Evolutionary conservation across 2,888 invertebrate genomes (phyloP).

Genomic region (Drosophila kambysellisi): DNA sequence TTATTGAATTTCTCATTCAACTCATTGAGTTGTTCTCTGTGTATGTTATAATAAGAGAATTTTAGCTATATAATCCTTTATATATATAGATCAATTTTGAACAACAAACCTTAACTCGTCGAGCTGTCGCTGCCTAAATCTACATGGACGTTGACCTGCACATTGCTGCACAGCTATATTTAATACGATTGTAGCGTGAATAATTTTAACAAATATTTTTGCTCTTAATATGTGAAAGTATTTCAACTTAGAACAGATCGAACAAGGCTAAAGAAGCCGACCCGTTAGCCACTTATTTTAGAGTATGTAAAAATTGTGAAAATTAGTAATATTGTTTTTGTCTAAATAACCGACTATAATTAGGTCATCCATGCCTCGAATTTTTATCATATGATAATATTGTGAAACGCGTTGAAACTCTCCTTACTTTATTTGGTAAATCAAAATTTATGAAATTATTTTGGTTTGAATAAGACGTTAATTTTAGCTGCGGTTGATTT

Average conservation of each 20-base stretch:
- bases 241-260: background rate
- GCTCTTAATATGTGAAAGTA: background rate
- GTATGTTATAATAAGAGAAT: too few relatives aligned
- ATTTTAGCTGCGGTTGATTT: too few relatives aligned
- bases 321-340: background rate
- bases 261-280: conserved; percentile 12
- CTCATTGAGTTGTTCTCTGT: background rate
- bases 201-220: conserved; percentile 6
- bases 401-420: too few relatives aligned
- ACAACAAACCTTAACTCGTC: conserved; percentile 23
- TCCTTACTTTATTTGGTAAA: too few relatives aligned
- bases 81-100: background rate
- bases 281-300: background rate
- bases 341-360: background rate
- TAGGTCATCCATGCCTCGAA: background rate
- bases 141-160: background rate
- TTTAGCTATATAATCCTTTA: too few relatives aligned
- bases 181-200: conserved; percentile 1
- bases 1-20: background rate
- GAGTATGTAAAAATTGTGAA: too few relatives aligned
- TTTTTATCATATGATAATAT: too few relatives aligned
- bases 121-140: conserved; percentile 7
- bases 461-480: too few relatives aligned
- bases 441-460: too few relatives aligned
- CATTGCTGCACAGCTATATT: background rate